Conservation (phyloP, 35 echinoderm and acorn worm species). For the Ophioderma brevispina region DNA sequence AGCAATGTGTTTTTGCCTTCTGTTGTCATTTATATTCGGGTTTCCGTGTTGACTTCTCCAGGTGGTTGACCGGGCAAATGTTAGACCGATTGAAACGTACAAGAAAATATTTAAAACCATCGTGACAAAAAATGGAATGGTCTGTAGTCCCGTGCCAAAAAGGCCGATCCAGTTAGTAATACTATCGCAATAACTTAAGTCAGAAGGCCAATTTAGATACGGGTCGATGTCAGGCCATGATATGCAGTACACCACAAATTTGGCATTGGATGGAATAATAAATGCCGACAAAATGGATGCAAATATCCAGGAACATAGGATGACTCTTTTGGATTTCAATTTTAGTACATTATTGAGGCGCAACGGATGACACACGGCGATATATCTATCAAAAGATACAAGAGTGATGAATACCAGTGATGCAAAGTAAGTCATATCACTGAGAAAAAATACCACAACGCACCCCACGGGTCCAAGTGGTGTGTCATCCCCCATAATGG, state of each 20-base stretch:
- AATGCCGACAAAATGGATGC: conserved; percentile 50
- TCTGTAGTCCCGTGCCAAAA: conserved; percentile 59
- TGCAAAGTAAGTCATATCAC: conserved; percentile 82
- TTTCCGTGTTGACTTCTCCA: conserved; percentile 47
- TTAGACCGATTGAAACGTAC: conserved; percentile 67
- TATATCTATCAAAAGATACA: conserved; percentile 79
- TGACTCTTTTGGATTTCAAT: not conserved
- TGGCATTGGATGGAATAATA: conserved; percentile 51
- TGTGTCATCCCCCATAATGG: conserved; percentile 47
- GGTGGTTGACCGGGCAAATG: conserved; percentile 63
- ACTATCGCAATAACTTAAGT: conserved; percentile 23
- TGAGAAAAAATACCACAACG: conserved; percentile 60
- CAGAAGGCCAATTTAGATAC: conserved; percentile 42
- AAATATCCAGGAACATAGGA: conserved; percentile 46
- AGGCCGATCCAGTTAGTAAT: not conserved
- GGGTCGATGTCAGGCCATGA: conserved; percentile 8
- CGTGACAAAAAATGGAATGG: conserved; percentile 67
- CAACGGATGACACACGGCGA: conserved; percentile 74
- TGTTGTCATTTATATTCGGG: conserved; percentile 62
- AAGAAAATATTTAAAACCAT: conserved; percentile 62
- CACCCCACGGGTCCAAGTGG: conserved; percentile 66
- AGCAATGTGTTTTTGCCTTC: conserved; percentile 76
- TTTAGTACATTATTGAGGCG: conserved; percentile 3
- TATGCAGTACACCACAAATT: conserved; percentile 46
- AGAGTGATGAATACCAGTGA: conserved; percentile 85